Evolutionary conservation across 2,113 vertebrate species (phyloP).

Genomic region (Oreochromis aureus): DNA sequence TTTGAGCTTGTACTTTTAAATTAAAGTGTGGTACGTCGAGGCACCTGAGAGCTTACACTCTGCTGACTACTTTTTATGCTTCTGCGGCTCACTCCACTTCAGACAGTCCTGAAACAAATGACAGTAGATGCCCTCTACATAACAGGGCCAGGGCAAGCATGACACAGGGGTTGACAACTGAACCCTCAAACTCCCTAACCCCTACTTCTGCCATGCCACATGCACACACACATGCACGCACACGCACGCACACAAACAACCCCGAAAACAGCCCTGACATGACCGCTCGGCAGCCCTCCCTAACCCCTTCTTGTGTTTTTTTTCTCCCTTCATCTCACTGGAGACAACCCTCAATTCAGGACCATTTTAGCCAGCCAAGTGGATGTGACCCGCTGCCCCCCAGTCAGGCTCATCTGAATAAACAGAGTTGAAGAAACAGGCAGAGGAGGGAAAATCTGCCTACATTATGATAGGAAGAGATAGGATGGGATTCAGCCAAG

Average conservation of each 20-base stretch:
- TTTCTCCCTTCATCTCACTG: slow-evolving; percentile 56
- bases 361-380: slow-evolving; percentile 75
- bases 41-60: slow-evolving; percentile 28
- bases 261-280: slow-evolving; percentile 59
- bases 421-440: slow-evolving; percentile 62
- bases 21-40: neutral
- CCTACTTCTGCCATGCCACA: slow-evolving; percentile 21
- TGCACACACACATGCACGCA: slow-evolving; percentile 22
- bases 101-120: slow-evolving; percentile 71
- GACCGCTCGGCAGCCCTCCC: slow-evolving; percentile 47
- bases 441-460: slow-evolving; percentile 69
- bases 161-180: slow-evolving; percentile 74
- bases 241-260: slow-evolving; percentile 5
- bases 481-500: slow-evolving; percentile 52
- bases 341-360: slow-evolving; percentile 75
- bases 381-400: slow-evolving; percentile 82
- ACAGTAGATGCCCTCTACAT: slow-evolving; percentile 72
- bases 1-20: slow-evolving; percentile 20
- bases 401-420: slow-evolving; percentile 79
- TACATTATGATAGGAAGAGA: slow-evolving; percentile 72
- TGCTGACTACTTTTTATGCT: slow-evolving; percentile 35
- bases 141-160: slow-evolving; percentile 72
- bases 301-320: slow-evolving; percentile 57
- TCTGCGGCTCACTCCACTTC: slow-evolving; percentile 54
- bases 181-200: slow-evolving; percentile 68